Conservation (phyloP, 2,797 vertebrate species). For the Sandelia bainsii region DNA sequence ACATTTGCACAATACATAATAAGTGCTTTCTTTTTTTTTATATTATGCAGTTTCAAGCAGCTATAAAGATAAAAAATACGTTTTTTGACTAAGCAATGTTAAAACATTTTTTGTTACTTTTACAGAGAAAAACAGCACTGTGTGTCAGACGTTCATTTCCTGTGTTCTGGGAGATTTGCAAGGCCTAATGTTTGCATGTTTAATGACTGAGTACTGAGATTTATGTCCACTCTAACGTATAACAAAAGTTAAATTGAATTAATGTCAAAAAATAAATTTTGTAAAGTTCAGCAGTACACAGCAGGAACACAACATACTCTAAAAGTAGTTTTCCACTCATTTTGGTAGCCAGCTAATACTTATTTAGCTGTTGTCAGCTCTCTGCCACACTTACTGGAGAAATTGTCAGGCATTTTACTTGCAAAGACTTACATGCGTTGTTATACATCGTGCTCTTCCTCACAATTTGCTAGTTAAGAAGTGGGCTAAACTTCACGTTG, state of each 20-base stretch:
- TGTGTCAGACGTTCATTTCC: background rate
- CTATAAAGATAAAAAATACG: too few relatives aligned
- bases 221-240: background rate
- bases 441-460: too few relatives aligned
- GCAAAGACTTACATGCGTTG: too few relatives aligned
- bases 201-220: background rate
- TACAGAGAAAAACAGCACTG: background rate
- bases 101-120: background rate
- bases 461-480: too few relatives aligned
- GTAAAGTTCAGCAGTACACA: background rate
- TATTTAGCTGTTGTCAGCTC: too few relatives aligned
- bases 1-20: background rate
- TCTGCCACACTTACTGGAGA: too few relatives aligned
- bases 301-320: background rate
- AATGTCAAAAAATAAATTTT: background rate
- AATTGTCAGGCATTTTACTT: too few relatives aligned
- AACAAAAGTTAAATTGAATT: background rate
- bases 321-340: background rate
- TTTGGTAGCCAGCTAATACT: too few relatives aligned
- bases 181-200: background rate
- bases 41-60: background rate
- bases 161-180: background rate
- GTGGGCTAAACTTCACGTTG: too few relatives aligned
- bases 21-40: too few relatives aligned
- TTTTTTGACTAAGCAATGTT: too few relatives aligned